phyloP scores from a whole-genome alignment of 1,140 invertebrate species.

The Branchinecta lynchi region DNA sequence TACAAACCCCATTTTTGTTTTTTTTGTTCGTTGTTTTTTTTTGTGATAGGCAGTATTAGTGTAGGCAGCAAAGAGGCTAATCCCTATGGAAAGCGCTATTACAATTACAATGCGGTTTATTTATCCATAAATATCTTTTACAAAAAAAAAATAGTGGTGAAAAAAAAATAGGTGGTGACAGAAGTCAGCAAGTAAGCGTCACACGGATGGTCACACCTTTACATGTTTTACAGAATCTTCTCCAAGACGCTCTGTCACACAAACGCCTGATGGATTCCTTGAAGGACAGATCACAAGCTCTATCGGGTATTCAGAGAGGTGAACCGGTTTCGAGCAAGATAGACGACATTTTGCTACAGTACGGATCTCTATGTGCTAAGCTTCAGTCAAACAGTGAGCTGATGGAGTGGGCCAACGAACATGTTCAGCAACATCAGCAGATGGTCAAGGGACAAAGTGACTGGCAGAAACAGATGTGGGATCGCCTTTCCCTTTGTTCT shows the following conservation, averaged over 20 bases:
- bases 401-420: slow-evolving; percentile 54
- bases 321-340: slow-evolving; percentile 38
- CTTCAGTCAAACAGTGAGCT: slow-evolving; percentile 46
- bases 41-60: too few relatives aligned
- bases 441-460: slow-evolving; percentile 67
- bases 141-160: too few relatives aligned
- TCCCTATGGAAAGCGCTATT: too few relatives aligned
- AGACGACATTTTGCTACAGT: slow-evolving; percentile 51
- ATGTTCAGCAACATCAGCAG: slow-evolving; percentile 67
- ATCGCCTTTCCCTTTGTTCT: slow-evolving; percentile 51
- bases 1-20: too few relatives aligned
- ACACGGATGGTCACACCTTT: too few relatives aligned
- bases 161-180: too few relatives aligned
- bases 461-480: slow-evolving; percentile 73
- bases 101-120: too few relatives aligned
- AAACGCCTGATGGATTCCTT: slow-evolving; percentile 76
- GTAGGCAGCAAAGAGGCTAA: too few relatives aligned
- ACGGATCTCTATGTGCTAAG: slow-evolving; percentile 47
- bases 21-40: too few relatives aligned
- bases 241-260: slow-evolving; percentile 78
- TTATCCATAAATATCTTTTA: too few relatives aligned
- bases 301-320: slow-evolving; percentile 39
- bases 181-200: too few relatives aligned
- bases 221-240: slow-evolving; percentile 17
- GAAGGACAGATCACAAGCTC: slow-evolving; percentile 63